Percentiles rank a stretch among this genome's conserved stretches.
Conservation (phyloP, 2,113 vertebrate genomes). For the Elephantulus edwardii region DNA sequence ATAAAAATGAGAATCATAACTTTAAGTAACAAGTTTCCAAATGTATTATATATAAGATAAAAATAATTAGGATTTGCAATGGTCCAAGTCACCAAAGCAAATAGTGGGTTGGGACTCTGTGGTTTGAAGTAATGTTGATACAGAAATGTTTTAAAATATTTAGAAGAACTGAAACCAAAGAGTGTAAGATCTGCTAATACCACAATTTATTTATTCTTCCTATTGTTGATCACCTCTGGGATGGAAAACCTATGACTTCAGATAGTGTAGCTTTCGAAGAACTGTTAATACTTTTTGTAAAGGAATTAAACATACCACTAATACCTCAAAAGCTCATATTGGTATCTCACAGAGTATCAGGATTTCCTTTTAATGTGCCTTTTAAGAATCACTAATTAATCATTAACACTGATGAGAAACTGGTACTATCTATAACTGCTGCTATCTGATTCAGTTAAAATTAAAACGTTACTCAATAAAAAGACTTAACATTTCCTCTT, state of each 20-base stretch:
- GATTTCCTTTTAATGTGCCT: slow-evolving; percentile 11
- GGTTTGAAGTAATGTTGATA: not conserved
- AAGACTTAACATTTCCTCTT: not conserved
- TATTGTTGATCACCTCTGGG: not conserved
- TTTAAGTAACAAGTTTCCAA: slow-evolving; percentile 16
- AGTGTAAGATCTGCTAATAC: not conserved
- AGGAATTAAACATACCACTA: not conserved
- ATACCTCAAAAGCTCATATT: not conserved
- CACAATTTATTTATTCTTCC: not conserved
- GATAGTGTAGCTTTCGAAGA: not conserved
- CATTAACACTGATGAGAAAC: not conserved
- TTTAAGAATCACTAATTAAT: not conserved
- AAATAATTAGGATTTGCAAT: slow-evolving; percentile 3
- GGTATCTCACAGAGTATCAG: not conserved
- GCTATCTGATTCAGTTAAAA: not conserved
- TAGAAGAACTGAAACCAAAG: not conserved
- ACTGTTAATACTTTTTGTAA: not conserved
- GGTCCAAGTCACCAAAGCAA: not conserved
- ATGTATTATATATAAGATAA: not conserved
- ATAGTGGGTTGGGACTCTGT: not conserved
- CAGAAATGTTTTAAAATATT: not conserved
- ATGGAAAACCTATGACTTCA: slow-evolving; percentile 39
- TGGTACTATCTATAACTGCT: not conserved
- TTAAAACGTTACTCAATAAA: not conserved
- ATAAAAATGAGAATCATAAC: slow-evolving; percentile 45